Conservation (phyloP, 2,888 invertebrate species). For the Spodoptera exigua region DNA sequence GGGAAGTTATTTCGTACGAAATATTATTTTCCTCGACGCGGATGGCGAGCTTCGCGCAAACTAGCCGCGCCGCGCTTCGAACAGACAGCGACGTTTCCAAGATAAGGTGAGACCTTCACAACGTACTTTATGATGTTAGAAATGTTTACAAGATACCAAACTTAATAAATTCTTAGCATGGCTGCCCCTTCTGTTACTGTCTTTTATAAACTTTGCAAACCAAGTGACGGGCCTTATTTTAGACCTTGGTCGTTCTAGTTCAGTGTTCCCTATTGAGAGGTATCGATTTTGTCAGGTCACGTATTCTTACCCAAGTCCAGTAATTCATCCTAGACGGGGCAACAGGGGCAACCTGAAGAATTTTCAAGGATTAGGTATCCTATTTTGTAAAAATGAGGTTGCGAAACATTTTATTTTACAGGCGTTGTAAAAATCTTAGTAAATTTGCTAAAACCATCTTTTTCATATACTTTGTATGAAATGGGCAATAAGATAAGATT, state of each 20-base stretch:
- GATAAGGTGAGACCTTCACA: slow-evolving; percentile 39
- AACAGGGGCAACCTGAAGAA: slow-evolving; percentile 24
- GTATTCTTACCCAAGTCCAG: slow-evolving; percentile 34
- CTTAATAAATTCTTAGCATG: slow-evolving; percentile 28
- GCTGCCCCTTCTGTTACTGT: slow-evolving; percentile 10
- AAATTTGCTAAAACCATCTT: slow-evolving; percentile 1
- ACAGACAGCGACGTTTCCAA: slow-evolving; percentile 15
- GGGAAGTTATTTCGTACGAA: slow-evolving; percentile 43
- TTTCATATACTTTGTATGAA: slow-evolving; percentile 12
- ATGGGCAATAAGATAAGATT: slow-evolving; percentile 6
- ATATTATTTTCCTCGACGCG: slow-evolving; percentile 45
- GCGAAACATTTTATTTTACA: slow-evolving; percentile 23
- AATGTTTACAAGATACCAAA: slow-evolving; percentile 38
- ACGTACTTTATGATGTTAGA: slow-evolving; percentile 30
- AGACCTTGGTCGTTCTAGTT: slow-evolving; percentile 15
- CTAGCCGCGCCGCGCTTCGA: slow-evolving; percentile 30
- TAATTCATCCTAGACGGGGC: slow-evolving; percentile 31
- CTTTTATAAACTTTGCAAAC: slow-evolving; percentile 24
- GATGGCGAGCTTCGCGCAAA: slow-evolving; percentile 27
- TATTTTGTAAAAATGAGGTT: slow-evolving; percentile 25
- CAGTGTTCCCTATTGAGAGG: slow-evolving; percentile 16
- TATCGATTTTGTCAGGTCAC: slow-evolving; percentile 49
- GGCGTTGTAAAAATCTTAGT: slow-evolving; percentile 13
- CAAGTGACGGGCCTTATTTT: slow-evolving; percentile 28
- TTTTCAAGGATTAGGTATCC: slow-evolving; percentile 27